A percentile compares a stretch with the other conserved stretches of the same genome.
Conservation (phyloP, 2,797 vertebrate species). For the Tenualosa ilisha region DNA sequence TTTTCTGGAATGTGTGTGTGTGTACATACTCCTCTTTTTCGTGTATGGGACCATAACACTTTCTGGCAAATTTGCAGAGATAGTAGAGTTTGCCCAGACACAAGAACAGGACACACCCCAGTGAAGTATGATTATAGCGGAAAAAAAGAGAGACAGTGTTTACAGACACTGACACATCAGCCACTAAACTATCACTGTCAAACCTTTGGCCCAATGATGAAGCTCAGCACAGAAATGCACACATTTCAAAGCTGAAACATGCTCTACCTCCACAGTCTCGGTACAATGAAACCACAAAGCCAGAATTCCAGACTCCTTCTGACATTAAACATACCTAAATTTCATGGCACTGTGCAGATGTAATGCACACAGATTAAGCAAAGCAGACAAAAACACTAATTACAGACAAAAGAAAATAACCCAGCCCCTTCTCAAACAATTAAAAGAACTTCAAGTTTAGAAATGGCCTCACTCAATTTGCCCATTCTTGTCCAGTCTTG, state of each 20-base stretch:
- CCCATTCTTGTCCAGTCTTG: slow-evolving; percentile 4
- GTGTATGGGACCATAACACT: background rate
- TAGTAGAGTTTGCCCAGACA: slow-evolving; percentile 61
- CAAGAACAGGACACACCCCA: slow-evolving; percentile 63
- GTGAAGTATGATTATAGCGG: slow-evolving; percentile 64
- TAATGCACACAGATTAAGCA: background rate
- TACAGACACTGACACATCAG: background rate
- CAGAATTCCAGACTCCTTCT: background rate
- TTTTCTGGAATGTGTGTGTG: slow-evolving; percentile 19
- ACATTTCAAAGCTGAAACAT: background rate
- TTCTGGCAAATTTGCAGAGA: slow-evolving; percentile 60
- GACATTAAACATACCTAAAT: background rate
- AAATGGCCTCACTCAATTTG: background rate
- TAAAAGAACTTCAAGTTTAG: slow-evolving; percentile 28
- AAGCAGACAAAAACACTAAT: background rate
- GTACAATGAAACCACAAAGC: background rate
- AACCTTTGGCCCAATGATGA: background rate
- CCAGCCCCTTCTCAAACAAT: background rate
- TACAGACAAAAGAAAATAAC: slow-evolving; percentile 23
- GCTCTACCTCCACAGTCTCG: background rate
- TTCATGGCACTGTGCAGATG: background rate
- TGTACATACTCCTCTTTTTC: background rate
- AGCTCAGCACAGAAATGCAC: background rate
- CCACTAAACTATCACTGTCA: background rate
- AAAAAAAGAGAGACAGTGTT: slow-evolving; percentile 43